These are phyloP conservation scores for Copsychus sechellarum DNA, from an alignment of 2,113 vertebrate species.

Conservation along the genomic window DNA sequence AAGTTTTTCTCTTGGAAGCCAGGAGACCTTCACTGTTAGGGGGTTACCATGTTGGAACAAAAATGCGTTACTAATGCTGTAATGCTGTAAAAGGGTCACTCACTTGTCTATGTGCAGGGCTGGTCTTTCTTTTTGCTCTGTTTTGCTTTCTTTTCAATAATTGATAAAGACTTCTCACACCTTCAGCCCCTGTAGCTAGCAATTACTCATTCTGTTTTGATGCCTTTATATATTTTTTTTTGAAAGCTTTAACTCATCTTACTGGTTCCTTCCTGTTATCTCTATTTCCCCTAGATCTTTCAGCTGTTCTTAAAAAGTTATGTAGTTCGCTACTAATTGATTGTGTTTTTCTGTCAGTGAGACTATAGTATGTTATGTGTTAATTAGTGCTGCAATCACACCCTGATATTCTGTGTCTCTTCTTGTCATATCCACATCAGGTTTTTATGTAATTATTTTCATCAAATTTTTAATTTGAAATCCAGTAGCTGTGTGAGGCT, in stretches of 20 bases:
- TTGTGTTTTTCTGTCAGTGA: constrained; percentile 11
- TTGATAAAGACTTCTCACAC: constrained; percentile 16
- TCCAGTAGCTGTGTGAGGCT: neutral
- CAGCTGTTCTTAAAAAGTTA: neutral
- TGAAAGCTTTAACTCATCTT: neutral
- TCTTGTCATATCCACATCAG: neutral
- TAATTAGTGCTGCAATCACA: neutral
- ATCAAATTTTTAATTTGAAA: neutral
- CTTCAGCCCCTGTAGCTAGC: neutral
- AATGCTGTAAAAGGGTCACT: neutral
- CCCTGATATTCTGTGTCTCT: neutral
- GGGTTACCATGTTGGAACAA: neutral
- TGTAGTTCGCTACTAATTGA: constrained; percentile 18
- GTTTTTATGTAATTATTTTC: neutral
- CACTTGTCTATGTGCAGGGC: neutral
- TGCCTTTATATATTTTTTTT: neutral
- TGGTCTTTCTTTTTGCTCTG: neutral
- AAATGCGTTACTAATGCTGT: neutral
- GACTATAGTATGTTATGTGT: neutral
- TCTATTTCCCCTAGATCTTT: neutral
- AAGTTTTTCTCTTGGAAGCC: neutral
- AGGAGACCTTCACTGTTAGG: neutral
- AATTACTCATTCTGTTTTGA: constrained; percentile 46
- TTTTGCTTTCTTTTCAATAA: constrained; percentile 2
- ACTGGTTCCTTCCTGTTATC: neutral